These are phyloP conservation scores for Artibeus jamaicensis DNA, from an alignment of 2,797 vertebrate species.

Conservation along the genomic window DNA sequence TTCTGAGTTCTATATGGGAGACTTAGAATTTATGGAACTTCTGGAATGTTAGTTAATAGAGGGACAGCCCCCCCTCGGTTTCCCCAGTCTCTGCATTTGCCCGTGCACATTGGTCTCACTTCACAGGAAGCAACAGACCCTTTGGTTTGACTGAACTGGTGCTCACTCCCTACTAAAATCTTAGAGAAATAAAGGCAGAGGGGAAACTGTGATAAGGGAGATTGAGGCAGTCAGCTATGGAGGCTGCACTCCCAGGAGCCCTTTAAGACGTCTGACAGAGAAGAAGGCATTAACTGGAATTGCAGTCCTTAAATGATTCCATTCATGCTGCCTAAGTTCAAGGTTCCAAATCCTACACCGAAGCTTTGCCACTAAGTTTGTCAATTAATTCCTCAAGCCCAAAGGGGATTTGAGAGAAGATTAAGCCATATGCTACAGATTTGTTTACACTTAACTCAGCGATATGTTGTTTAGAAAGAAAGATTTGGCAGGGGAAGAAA, in stretches of 20 bases:
- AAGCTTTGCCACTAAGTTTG: conserved; percentile 53
- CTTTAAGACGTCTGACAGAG: neutral
- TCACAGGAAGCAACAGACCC: neutral
- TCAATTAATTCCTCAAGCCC: conserved; percentile 65
- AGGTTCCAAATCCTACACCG: conserved; percentile 42
- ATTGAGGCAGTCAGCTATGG: neutral
- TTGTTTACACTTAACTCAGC: conserved; percentile 45
- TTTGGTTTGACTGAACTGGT: neutral
- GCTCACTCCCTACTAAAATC: conserved; percentile 33
- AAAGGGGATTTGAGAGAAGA: conserved; percentile 51
- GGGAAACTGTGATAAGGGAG: neutral
- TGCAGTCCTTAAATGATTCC: neutral
- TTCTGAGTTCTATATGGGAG: neutral
- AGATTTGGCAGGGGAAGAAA: neutral
- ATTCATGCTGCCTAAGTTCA: conserved; percentile 9
- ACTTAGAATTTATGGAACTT: neutral
- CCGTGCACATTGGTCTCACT: neutral
- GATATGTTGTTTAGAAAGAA: conserved; percentile 62
- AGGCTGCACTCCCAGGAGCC: neutral
- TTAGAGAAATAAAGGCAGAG: neutral
- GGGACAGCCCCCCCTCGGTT: neutral
- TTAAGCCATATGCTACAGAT: conserved; percentile 66
- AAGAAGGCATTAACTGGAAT: neutral
- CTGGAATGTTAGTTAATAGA: neutral
- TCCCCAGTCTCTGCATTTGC: neutral